A percentile compares a stretch with the other conserved stretches of the same genome.
Evolutionary conservation across 2,888 invertebrate genomes (phyloP).

Genomic region (Arctia plantaginis): DNA sequence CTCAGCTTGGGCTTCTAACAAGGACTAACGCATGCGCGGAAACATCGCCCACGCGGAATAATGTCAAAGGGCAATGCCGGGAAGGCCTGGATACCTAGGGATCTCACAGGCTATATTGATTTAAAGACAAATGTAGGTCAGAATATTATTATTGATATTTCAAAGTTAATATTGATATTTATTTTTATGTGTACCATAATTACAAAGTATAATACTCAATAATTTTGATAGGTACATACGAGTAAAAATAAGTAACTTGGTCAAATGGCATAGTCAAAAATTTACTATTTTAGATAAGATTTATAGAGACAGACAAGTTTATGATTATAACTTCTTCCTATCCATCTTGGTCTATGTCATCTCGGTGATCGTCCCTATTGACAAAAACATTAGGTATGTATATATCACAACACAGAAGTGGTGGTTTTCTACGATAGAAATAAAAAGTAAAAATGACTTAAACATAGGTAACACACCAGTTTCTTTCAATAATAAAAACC

Average conservation of each 20-base stretch:
- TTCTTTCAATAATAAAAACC: background rate
- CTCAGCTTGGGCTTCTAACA: conserved; percentile 40
- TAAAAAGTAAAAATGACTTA: background rate
- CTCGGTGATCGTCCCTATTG: too few relatives aligned
- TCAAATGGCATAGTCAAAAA: too few relatives aligned
- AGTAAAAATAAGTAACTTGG: too few relatives aligned
- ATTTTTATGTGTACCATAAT: conserved; percentile 14
- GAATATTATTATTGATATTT: background rate
- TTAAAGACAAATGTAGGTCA: conserved; percentile 37
- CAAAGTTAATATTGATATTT: conserved; percentile 1
- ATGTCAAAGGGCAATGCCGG: conserved; percentile 83
- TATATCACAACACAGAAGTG: too few relatives aligned
- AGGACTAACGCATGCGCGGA: conserved; percentile 71
- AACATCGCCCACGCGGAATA: conserved; percentile 62
- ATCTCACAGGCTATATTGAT: conserved; percentile 67
- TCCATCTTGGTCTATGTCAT: too few relatives aligned
- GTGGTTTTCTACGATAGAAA: too few relatives aligned
- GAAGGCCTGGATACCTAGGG: conserved; percentile 70
- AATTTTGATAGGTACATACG: background rate
- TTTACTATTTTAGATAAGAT: too few relatives aligned
- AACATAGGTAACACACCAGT: background rate
- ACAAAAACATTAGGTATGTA: too few relatives aligned
- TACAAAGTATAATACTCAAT: background rate
- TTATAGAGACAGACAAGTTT: too few relatives aligned
- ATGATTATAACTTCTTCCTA: too few relatives aligned